Evolutionary conservation across 2,888 invertebrate species (phyloP).

Genomic region (Pseudococcus viburni): DNA sequence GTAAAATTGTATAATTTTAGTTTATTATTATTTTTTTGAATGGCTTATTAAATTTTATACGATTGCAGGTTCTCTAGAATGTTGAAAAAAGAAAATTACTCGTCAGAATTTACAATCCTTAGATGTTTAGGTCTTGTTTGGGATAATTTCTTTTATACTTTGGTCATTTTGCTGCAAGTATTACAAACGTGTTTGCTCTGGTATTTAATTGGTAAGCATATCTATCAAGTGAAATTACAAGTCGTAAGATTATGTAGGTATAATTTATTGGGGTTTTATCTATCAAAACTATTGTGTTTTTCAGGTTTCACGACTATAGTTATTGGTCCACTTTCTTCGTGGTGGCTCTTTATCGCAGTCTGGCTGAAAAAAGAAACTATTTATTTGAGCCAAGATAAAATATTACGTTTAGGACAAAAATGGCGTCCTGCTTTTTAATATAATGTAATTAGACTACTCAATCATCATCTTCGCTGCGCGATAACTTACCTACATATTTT

Average conservation of each 20-base stretch:
- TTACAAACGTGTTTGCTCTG: background rate
- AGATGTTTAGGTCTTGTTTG: slow-evolving; percentile 15
- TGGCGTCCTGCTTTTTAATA: slow-evolving; percentile 9
- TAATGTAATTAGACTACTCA: background rate
- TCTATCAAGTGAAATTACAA: background rate
- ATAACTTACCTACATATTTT: background rate
- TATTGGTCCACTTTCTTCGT: slow-evolving; percentile 84
- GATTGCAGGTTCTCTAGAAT: background rate
- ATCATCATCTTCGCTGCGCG: background rate
- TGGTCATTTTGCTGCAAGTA: background rate
- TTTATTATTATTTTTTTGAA: too few species aligned
- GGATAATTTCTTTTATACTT: slow-evolving; percentile 18
- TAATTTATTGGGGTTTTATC: too few species aligned
- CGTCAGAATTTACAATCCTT: background rate
- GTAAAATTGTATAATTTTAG: background rate
- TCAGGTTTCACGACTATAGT: slow-evolving; percentile 77
- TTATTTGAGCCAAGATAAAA: background rate
- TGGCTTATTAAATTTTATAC: background rate
- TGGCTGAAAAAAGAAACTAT: slow-evolving; percentile 75
- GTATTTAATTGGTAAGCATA: background rate
- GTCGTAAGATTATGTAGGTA: too few species aligned
- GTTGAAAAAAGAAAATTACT: background rate
- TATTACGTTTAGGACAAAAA: slow-evolving; percentile 15
- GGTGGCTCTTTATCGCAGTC: slow-evolving; percentile 81
- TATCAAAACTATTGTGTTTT: background rate